phyloP scores from a whole-genome alignment of 2,113 vertebrate species.

The Myotis yumanensis region DNA sequence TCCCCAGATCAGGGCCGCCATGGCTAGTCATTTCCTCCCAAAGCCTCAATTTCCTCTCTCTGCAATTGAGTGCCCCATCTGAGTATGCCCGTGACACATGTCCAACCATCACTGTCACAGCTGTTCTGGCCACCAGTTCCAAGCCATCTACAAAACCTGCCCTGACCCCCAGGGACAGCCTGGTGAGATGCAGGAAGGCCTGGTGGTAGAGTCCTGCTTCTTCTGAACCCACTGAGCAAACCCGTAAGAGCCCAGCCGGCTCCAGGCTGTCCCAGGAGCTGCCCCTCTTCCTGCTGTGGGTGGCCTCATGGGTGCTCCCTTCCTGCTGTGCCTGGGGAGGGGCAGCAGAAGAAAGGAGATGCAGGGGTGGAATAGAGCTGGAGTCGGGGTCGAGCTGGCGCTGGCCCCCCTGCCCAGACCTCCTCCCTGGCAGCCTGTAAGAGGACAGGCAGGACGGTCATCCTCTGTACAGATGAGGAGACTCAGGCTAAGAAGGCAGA shows the following conservation, averaged over 20 bases:
- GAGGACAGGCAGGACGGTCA: background rate
- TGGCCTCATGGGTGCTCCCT: background rate
- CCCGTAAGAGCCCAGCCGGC: background rate
- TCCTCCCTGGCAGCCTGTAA: background rate
- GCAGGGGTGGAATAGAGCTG: background rate
- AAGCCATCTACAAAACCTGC: background rate
- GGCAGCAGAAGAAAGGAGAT: background rate
- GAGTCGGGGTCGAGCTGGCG: background rate
- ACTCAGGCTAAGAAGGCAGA: background rate
- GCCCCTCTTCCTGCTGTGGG: background rate
- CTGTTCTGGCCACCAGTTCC: background rate
- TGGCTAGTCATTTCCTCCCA: background rate
- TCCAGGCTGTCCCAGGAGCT: background rate
- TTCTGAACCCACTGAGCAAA: background rate
- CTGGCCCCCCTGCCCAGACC: background rate
- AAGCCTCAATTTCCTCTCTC: background rate
- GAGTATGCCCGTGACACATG: background rate
- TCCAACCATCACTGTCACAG: background rate
- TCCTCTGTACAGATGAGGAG: background rate
- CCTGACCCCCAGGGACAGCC: background rate
- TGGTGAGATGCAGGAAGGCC: background rate
- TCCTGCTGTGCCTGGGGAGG: background rate
- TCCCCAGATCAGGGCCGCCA: background rate
- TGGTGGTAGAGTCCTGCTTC: background rate
- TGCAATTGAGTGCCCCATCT: background rate